A percentile compares a stretch with the other conserved stretches of the same genome.
These are phyloP conservation scores for Neocrepidodera transversa DNA, from an alignment of 2,888 invertebrate genomes.

Conservation along the genomic window DNA sequence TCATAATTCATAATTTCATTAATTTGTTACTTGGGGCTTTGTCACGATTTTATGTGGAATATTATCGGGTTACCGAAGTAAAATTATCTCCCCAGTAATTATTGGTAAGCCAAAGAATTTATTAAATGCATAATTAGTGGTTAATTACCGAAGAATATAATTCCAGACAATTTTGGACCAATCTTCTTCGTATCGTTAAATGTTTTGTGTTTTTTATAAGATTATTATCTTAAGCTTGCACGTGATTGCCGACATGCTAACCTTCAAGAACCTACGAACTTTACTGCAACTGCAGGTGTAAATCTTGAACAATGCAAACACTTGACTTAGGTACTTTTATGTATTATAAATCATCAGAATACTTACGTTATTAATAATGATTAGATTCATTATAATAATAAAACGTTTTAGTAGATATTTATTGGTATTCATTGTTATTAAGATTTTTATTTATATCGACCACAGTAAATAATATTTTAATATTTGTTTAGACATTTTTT, in stretches of 20 bases:
- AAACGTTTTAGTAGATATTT: background rate
- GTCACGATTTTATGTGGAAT: slow-evolving; percentile 63
- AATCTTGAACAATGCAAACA: slow-evolving; percentile 14
- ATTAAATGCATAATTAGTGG: slow-evolving; percentile 61
- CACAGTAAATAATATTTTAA: too few species aligned
- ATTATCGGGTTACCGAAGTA: slow-evolving; percentile 60
- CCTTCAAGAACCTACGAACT: slow-evolving; percentile 19
- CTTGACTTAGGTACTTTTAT: slow-evolving; percentile 8
- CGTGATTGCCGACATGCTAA: slow-evolving; percentile 23
- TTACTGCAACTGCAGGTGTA: slow-evolving; percentile 17
- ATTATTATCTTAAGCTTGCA: slow-evolving; percentile 27
- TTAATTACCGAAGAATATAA: slow-evolving; percentile 54
- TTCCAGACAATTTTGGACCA: slow-evolving; percentile 37
- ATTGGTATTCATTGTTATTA: too few species aligned
- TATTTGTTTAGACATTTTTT: too few species aligned
- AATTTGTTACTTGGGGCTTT: slow-evolving; percentile 63
- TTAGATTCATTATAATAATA: background rate
- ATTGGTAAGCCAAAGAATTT: slow-evolving; percentile 59
- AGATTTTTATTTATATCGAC: too few species aligned
- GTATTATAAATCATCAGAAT: background rate
- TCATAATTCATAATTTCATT: slow-evolving; percentile 65
- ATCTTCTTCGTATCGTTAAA: slow-evolving; percentile 32
- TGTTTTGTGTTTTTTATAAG: slow-evolving; percentile 28
- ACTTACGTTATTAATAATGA: background rate
- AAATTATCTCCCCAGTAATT: slow-evolving; percentile 60